phyloP scores from a whole-genome alignment of 1,140 invertebrate species.

The Brachystomella parvula region DNA sequence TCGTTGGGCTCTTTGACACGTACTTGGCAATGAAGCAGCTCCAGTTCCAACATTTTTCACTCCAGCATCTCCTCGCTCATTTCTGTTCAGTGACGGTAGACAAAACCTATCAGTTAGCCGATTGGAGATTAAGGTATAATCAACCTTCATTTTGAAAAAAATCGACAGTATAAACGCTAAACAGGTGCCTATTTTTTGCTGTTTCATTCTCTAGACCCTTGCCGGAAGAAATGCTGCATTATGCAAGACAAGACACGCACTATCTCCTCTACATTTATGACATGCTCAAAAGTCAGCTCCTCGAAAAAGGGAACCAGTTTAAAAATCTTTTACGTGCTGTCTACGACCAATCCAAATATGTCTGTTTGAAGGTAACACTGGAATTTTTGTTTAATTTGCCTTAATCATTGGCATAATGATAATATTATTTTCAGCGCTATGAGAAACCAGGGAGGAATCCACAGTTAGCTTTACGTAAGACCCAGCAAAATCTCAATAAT shows the following conservation, averaged over 20 bases:
- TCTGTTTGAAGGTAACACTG: slow-evolving; percentile 56
- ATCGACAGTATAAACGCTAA: too few relatives aligned
- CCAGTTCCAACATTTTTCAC: slow-evolving; percentile 60
- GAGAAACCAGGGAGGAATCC: slow-evolving; percentile 57
- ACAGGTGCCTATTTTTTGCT: too few relatives aligned
- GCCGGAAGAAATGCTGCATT: slow-evolving; percentile 69
- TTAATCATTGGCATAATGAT: neutral
- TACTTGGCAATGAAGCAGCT: slow-evolving; percentile 73
- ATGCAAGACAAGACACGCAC: slow-evolving; percentile 92
- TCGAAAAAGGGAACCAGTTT: slow-evolving; percentile 58
- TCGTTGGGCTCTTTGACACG: slow-evolving; percentile 98
- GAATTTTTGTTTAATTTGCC: neutral
- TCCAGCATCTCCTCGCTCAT: slow-evolving; percentile 67
- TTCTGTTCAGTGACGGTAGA: slow-evolving; percentile 74
- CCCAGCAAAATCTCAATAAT: slow-evolving; percentile 73
- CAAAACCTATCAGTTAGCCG: slow-evolving; percentile 87
- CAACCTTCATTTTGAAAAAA: neutral
- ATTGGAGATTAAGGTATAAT: slow-evolving; percentile 82
- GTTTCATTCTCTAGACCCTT: slow-evolving; percentile 58
- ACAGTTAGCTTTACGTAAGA: slow-evolving; percentile 49
- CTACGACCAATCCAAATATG: slow-evolving; percentile 59
- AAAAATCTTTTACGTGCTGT: slow-evolving; percentile 62
- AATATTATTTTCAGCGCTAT: slow-evolving; percentile 56
- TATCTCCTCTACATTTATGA: slow-evolving; percentile 91
- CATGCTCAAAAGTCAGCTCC: slow-evolving; percentile 65